Evolutionary conservation across 2,113 vertebrate species (phyloP).

Genomic region (Progne subis): DNA sequence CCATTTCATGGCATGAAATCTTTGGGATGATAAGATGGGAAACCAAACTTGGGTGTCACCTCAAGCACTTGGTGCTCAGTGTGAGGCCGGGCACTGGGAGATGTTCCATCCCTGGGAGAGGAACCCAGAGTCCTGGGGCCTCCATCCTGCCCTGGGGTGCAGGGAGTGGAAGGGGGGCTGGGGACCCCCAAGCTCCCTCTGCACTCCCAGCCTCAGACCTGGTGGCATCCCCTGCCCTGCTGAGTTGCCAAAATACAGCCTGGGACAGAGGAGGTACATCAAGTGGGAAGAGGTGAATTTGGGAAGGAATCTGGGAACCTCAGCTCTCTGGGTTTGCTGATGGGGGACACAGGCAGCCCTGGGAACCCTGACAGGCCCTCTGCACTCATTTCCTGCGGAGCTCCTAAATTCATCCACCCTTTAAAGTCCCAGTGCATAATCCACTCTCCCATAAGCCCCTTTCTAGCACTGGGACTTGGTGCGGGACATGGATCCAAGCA

Average conservation of each 20-base stretch:
- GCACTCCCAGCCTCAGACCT: neutral
- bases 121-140: neutral
- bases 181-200: neutral
- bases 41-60: neutral
- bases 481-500: neutral
- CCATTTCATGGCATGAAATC: neutral
- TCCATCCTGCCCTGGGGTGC: neutral
- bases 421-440: neutral
- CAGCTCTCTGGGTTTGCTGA: rapidly evolving
- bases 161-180: neutral
- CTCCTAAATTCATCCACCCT: neutral
- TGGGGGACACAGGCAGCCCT: neutral
- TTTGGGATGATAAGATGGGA: neutral
- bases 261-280: neutral
- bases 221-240: neutral
- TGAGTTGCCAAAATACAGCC: neutral
- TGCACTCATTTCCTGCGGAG: neutral
- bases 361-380: neutral
- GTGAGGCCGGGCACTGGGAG: neutral
- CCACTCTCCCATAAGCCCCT: neutral
- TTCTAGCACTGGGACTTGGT: neutral
- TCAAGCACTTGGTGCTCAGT: neutral
- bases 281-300: rapidly evolving
- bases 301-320: neutral
- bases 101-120: neutral